phyloP scores from a whole-genome alignment of 2,797 vertebrate genomes.

The Okamejei kenojei region DNA sequence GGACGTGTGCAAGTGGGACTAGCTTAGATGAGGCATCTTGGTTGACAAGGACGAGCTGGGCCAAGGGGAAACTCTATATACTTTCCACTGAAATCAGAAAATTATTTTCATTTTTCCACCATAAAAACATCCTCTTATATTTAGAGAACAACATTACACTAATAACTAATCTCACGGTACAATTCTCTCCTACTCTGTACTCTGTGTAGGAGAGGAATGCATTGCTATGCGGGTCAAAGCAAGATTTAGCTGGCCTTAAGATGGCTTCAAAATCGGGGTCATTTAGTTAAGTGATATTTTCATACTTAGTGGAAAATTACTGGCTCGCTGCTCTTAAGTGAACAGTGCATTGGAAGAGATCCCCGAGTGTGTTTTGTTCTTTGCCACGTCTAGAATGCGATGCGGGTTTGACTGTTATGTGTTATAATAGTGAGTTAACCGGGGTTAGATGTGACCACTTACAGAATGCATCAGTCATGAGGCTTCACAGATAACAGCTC shows the following conservation, averaged over 20 bases:
- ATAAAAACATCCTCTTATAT: not conserved
- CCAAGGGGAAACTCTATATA: no score
- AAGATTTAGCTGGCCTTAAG: not conserved
- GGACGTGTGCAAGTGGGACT: no score
- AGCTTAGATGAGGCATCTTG: no score
- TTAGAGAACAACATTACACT: not conserved
- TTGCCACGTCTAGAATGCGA: not conserved
- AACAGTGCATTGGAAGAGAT: not conserved
- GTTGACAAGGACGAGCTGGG: no score
- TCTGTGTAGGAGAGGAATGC: not conserved
- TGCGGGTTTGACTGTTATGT: slow-evolving; percentile 17
- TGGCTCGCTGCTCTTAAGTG: not conserved
- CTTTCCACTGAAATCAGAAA: not conserved
- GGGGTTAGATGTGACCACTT: slow-evolving; percentile 34
- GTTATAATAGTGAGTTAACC: slow-evolving; percentile 4
- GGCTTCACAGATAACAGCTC: slow-evolving; percentile 33
- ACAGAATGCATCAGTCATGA: slow-evolving; percentile 34
- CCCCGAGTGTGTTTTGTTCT: slow-evolving; percentile 10
- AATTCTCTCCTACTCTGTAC: not conserved
- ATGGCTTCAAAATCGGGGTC: not conserved
- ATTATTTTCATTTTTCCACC: not conserved
- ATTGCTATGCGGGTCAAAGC: not conserved
- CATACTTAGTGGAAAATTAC: not conserved
- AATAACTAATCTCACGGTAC: not conserved
- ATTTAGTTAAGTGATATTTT: not conserved